A percentile compares a stretch with the other conserved stretches of the same genome.
These are phyloP conservation scores for Odontocerum albicorne DNA, from an alignment of 2,888 invertebrate species.

Conservation along the genomic window DNA sequence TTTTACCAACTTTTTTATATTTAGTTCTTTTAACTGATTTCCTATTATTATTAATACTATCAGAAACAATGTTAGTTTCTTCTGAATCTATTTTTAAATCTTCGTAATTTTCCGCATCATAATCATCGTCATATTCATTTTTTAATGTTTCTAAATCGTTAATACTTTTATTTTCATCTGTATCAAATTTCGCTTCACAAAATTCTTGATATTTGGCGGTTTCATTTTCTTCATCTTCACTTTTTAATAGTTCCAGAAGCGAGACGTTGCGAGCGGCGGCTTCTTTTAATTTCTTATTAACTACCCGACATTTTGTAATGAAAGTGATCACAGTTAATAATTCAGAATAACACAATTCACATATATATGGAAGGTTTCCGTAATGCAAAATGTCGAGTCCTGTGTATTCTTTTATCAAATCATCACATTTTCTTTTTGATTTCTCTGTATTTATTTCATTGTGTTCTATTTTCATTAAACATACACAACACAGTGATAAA, in stretches of 20 bases:
- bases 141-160: neutral
- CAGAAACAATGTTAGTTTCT: no score
- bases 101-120: neutral
- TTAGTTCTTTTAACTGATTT: no score
- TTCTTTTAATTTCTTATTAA: constrained; percentile 15
- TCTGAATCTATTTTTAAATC: no score
- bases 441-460: neutral
- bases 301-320: constrained; percentile 5
- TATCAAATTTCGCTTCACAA: no score
- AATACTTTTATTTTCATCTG: neutral
- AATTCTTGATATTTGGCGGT: neutral
- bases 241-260: neutral
- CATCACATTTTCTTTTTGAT: neutral
- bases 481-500: neutral
- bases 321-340: constrained; percentile 11
- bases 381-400: constrained; percentile 15
- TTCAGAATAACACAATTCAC: constrained; percentile 12
- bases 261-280: neutral
- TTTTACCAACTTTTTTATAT: neutral
- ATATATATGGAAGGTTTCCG: constrained; percentile 15
- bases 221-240: constrained; percentile 1
- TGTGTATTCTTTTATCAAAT: constrained; percentile 17
- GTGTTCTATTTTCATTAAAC: neutral
- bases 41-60: no score
- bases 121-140: neutral